Conservation (phyloP, 1,140 invertebrate genomes). For the Neodiprion virginianus region DNA sequence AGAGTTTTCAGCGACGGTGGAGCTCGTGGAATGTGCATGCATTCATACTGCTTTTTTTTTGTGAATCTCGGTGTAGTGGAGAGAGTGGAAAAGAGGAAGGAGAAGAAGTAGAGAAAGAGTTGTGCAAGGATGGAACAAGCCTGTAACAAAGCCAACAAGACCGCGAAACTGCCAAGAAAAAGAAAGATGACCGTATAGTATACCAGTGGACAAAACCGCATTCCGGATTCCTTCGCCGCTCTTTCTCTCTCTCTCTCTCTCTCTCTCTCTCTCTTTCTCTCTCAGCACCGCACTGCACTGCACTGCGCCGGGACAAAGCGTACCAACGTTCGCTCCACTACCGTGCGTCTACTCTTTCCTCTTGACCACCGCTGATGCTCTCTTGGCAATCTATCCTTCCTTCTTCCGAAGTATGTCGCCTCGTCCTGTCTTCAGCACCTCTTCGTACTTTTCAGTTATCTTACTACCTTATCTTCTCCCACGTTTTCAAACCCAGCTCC, state of each 20-base stretch:
- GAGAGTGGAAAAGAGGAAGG: constrained; percentile 30
- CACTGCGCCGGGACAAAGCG: too few species aligned
- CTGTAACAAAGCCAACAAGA: constrained; percentile 22
- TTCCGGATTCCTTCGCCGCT: constrained; percentile 36
- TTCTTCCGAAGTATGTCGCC: too few species aligned
- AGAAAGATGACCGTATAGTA: constrained; percentile 31
- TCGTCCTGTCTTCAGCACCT: too few species aligned
- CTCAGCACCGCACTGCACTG: not conserved
- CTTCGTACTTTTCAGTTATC: too few species aligned
- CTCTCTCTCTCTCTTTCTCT: constrained; percentile 10
- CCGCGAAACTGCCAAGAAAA: constrained; percentile 34
- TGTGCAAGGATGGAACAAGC: not conserved
- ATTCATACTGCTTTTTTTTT: constrained; percentile 36
- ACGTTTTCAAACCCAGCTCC: too few species aligned
- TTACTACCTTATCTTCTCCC: too few species aligned
- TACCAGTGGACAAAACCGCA: constrained; percentile 32
- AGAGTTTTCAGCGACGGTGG: too few species aligned
- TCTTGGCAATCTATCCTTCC: too few species aligned
- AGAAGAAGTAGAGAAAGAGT: constrained; percentile 26
- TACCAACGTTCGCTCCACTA: too few species aligned
- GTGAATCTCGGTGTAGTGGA: constrained; percentile 25
- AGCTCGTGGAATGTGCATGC: constrained; percentile 33
- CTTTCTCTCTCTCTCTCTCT: constrained; percentile 14
- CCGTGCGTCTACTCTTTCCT: too few species aligned
- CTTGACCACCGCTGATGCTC: too few species aligned